These are phyloP conservation scores for Calameuta filiformis DNA, from an alignment of 2,888 invertebrate genomes.

Conservation along the genomic window DNA sequence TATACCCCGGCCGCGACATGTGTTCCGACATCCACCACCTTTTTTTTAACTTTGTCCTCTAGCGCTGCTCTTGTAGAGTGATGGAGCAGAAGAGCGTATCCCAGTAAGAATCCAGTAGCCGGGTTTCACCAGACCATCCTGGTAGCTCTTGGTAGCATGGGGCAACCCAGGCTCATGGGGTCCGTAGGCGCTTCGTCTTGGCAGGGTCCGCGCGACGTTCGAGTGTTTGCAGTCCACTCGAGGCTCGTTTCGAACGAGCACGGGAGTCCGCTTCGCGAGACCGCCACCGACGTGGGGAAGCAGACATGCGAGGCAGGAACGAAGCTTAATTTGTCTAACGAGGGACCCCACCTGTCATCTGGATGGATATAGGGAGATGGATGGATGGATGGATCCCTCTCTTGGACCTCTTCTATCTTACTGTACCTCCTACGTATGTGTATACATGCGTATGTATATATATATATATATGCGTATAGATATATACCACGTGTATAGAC, in stretches of 20 bases:
- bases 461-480: no score
- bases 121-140: neutral
- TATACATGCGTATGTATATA: neutral
- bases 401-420: slow-evolving; percentile 1
- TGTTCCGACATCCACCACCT: neutral
- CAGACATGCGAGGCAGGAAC: slow-evolving; percentile 27
- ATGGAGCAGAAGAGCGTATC: neutral
- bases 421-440: neutral
- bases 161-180: slow-evolving; percentile 25
- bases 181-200: slow-evolving; percentile 41
- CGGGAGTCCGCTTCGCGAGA: slow-evolving; percentile 33
- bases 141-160: slow-evolving; percentile 15
- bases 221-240: slow-evolving; percentile 66
- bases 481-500: neutral
- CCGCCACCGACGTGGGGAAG: slow-evolving; percentile 30
- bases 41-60: neutral
- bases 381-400: slow-evolving; percentile 27
- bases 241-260: slow-evolving; percentile 62
- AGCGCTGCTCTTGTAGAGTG: no score
- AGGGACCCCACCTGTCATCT: slow-evolving; percentile 59
- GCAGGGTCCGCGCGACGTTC: slow-evolving; percentile 41
- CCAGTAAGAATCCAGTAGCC: neutral
- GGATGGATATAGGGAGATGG: slow-evolving; percentile 36
- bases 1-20: neutral
- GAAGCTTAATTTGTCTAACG: slow-evolving; percentile 63